Conservation (phyloP, 2,113 vertebrate genomes). For the Spea multiplicata region DNA sequence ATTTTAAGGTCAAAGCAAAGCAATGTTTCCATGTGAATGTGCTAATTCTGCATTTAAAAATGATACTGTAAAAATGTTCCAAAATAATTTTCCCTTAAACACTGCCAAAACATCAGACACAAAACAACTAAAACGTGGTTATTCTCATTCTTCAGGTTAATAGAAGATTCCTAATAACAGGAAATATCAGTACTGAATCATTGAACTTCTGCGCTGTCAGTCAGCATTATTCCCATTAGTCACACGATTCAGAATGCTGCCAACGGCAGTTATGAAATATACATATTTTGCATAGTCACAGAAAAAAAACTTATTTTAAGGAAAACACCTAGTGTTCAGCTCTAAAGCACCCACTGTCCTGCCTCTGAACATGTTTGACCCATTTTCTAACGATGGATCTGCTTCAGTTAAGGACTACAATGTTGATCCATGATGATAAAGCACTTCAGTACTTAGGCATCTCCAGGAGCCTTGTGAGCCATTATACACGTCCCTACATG, state of each 20-base stretch:
- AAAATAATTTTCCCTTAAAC: not conserved
- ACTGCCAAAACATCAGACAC: not conserved
- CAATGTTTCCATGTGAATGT: too few species aligned
- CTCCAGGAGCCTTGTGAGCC: too few species aligned
- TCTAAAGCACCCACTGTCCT: too few species aligned
- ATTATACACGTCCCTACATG: conserved; percentile 47
- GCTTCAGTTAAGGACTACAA: conserved; percentile 17
- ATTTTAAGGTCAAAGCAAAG: too few species aligned
- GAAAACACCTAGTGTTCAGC: too few species aligned
- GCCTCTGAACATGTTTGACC: too few species aligned
- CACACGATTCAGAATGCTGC: not conserved
- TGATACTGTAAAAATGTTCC: not conserved
- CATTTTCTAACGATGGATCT: too few species aligned
- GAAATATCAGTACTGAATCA: conserved; percentile 17
- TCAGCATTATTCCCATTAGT: not conserved
- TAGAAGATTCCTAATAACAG: conserved; percentile 12
- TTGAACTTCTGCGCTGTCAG: not conserved
- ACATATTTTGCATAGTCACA: too few species aligned
- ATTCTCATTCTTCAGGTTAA: too few species aligned
- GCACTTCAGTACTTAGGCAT: conserved; percentile 48
- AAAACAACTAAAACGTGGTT: conserved; percentile 2
- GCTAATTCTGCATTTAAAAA: not conserved
- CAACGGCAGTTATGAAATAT: not conserved
- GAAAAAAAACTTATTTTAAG: too few species aligned
- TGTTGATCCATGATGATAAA: conserved; percentile 33